These are phyloP conservation scores for Lutjanus argentimaculatus DNA, from an alignment of 2,797 vertebrate genomes.

Conservation along the genomic window DNA sequence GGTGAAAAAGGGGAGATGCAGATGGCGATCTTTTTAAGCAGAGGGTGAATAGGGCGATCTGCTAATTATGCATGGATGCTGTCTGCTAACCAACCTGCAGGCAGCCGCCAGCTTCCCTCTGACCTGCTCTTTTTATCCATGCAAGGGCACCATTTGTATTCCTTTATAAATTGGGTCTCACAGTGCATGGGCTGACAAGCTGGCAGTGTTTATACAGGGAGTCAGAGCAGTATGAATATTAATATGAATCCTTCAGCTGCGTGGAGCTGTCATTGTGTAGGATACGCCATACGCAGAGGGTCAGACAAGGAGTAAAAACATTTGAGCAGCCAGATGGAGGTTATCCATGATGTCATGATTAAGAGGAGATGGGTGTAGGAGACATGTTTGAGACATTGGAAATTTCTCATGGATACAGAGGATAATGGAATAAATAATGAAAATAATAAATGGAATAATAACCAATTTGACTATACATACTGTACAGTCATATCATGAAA, in stretches of 20 bases:
- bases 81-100: conserved; percentile 72
- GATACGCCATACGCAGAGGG: conserved; percentile 63
- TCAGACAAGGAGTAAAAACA: conserved; percentile 56
- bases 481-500: background rate
- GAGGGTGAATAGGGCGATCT: conserved; percentile 44
- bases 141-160: conserved; percentile 83
- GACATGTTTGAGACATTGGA: conserved; percentile 18
- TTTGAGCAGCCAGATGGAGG: conserved; percentile 68
- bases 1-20: background rate
- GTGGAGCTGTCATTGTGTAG: conserved; percentile 63
- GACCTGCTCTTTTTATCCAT: conserved; percentile 69
- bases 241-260: conserved; percentile 68
- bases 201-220: conserved; percentile 74
- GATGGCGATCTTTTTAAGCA: conserved; percentile 38
- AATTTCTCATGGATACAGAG: background rate
- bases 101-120: conserved; percentile 66
- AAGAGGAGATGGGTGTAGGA: conserved; percentile 15
- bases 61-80: conserved; percentile 68
- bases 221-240: conserved; percentile 79
- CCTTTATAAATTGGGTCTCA: conserved; percentile 63
- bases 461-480: background rate
- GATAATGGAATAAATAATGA: too few relatives aligned
- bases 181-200: conserved; percentile 69
- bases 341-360: conserved; percentile 66
- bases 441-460: conserved; percentile 14